phyloP scores from a whole-genome alignment of 2,888 invertebrate genomes.

The Sphecodes monilicornis region DNA sequence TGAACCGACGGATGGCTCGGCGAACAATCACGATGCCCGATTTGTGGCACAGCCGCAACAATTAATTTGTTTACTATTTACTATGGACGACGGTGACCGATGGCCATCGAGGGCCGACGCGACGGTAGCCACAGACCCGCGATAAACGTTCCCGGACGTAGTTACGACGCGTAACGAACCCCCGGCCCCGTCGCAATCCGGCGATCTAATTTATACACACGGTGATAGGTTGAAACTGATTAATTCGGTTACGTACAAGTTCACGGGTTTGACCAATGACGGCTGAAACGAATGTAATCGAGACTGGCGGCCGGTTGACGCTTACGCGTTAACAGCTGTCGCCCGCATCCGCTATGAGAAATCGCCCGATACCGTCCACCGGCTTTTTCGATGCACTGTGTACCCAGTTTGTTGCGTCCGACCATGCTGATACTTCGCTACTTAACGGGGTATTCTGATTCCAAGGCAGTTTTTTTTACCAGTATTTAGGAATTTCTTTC shows the following conservation, averaged over 20 bases:
- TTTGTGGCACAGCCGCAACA: slow-evolving; percentile 72
- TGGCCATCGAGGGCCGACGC: slow-evolving; percentile 27
- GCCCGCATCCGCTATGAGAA: slow-evolving; percentile 13
- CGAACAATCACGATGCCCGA: slow-evolving; percentile 76
- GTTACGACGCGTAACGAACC: slow-evolving; percentile 39
- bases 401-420: not conserved
- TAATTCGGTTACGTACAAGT: slow-evolving; percentile 54
- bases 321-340: slow-evolving; percentile 1
- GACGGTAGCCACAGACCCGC: not conserved
- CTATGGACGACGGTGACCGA: slow-evolving; percentile 44
- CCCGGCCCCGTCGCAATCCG: not conserved
- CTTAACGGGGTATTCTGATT: not conserved
- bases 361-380: not conserved
- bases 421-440: not conserved
- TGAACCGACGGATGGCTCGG: slow-evolving; percentile 42
- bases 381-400: slow-evolving; percentile 1
- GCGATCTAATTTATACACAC: slow-evolving; percentile 48
- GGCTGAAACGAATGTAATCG: slow-evolving; percentile 35
- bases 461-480: no score
- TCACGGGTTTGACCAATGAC: slow-evolving; percentile 27
- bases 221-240: slow-evolving; percentile 47
- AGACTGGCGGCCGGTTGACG: slow-evolving; percentile 14
- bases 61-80: slow-evolving; percentile 81
- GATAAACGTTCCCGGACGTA: slow-evolving; percentile 27
- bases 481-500: not conserved